phyloP scores from a whole-genome alignment of 2,888 invertebrate genomes.

The Nasonia oneida region DNA sequence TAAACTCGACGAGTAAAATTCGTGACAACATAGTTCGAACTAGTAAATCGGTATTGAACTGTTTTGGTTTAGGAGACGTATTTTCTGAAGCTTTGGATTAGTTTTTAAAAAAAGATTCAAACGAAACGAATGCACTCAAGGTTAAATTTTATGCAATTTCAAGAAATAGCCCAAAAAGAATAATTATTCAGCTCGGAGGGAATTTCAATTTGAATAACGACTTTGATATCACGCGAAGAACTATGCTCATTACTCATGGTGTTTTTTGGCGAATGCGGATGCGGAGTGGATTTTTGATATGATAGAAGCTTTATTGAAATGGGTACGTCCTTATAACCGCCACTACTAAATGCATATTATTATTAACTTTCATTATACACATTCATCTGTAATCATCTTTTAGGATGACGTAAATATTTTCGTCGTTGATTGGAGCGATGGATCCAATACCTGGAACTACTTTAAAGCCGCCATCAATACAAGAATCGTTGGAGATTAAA shows the following conservation, averaged over 20 bases:
- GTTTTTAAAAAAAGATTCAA: constrained; percentile 79
- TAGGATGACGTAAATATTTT: constrained; percentile 84
- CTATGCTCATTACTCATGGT: constrained; percentile 84
- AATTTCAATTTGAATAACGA: constrained; percentile 83
- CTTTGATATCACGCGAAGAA: constrained; percentile 79
- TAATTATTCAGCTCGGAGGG: constrained; percentile 77
- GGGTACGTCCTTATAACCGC: not conserved
- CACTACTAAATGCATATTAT: not conserved
- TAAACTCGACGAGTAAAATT: too few relatives aligned
- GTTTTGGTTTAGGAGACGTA: too few relatives aligned
- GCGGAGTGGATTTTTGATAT: constrained; percentile 83
- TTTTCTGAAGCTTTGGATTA: too few relatives aligned
- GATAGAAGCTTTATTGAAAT: constrained; percentile 63
- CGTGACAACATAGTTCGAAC: too few relatives aligned
- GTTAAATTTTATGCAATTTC: constrained; percentile 81
- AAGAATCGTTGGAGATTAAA: constrained; percentile 81
- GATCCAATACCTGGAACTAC: constrained; percentile 83
- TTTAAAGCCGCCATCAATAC: constrained; percentile 83
- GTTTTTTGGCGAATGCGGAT: constrained; percentile 83
- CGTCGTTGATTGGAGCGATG: constrained; percentile 84
- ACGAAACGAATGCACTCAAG: constrained; percentile 78
- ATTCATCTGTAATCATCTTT: not conserved
- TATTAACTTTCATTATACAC: not conserved
- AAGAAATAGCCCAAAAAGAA: constrained; percentile 76
- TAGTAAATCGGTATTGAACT: too few relatives aligned